Evolutionary conservation across 2,888 invertebrate species (phyloP).

Genomic region (Drosophila mimetica): DNA sequence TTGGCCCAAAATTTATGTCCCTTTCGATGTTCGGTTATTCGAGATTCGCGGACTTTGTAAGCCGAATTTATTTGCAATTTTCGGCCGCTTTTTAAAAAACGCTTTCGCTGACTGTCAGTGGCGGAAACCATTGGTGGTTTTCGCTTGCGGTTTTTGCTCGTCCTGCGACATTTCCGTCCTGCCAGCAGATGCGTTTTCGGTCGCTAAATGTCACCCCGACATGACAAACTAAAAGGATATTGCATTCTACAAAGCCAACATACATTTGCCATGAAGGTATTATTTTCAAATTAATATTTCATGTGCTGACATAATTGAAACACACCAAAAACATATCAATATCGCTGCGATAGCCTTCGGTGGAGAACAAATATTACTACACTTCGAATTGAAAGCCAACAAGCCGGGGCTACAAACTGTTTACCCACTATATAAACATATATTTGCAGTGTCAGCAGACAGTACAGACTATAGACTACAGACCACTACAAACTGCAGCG

Average conservation of each 20-base stretch:
- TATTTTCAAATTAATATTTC: conserved; percentile 27
- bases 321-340: conserved; percentile 20
- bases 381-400: conserved; percentile 8
- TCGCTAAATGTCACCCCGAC: conserved; percentile 35
- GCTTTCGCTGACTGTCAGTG: conserved; percentile 31
- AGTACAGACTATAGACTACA: too few species aligned
- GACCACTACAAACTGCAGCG: not conserved
- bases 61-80: conserved; percentile 39
- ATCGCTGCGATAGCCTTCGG: conserved; percentile 26
- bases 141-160: conserved; percentile 22
- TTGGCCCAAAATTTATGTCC: conserved; percentile 29
- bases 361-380: conserved; percentile 23
- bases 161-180: conserved; percentile 23
- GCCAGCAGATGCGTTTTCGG: conserved; percentile 27
- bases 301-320: conserved; percentile 38
- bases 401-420: conserved; percentile 11
- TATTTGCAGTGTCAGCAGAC: conserved; percentile 10
- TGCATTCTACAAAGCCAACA: conserved; percentile 27
- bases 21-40: conserved; percentile 20
- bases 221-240: conserved; percentile 23
- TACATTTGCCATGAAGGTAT: conserved; percentile 24
- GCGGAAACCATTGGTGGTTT: not conserved
- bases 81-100: conserved; percentile 23
- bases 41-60: conserved; percentile 18
- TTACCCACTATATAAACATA: conserved; percentile 12